Evolutionary conservation across 2,797 vertebrate genomes (phyloP), one percentile per base, ranked within the genome.

Genomic region (Diceros bicornis): DNA sequence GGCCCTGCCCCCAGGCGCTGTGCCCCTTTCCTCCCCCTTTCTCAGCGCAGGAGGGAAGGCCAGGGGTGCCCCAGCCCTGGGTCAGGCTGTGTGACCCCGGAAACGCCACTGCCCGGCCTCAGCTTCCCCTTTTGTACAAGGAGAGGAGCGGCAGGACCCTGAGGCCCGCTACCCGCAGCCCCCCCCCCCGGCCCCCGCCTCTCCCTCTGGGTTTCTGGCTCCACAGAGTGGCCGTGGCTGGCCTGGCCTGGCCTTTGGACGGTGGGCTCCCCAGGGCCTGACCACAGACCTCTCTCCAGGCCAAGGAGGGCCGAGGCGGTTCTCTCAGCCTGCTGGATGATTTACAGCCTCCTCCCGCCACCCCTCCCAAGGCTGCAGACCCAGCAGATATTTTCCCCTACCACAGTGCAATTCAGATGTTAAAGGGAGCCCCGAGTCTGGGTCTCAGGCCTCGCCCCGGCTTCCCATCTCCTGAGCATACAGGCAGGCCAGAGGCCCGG

Each of bases 331-430:
- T 57, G 50, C 69, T 10, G 41, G n/a, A 29, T 95, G 95, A 97
- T 97, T 96, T 97, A 97, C 4, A 13, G 72, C 77, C 96, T 94
- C 68, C 74, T 91, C 83, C 62, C 32, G 77, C 29, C 68, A 2
- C 91, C 87, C 72, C 78, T 69, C 88, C 82, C 83, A 79, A 95
- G 96, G 92, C 83, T 79, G 25, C 32, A n/a, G 89, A 85, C 96
- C 71, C 87, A 91, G 79, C 64, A 93, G 95, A 95, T 52, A 91
- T 74, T 96, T 97, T 96, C 97, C 94, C 96, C 20, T 14, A 61
- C 71, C 27, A 10, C 50, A 78, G 93, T 87, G 1, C 9, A 95
- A 64, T 52, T 62, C 79, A 61, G 77, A 78, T n/a, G 10, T 92
- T 85, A 72, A 85, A 90, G 83, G 55, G 55, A 93, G 52, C 77